Conservation (phyloP, 92 coral and sea anemone genomes). For the Meandrina meandrites region DNA sequence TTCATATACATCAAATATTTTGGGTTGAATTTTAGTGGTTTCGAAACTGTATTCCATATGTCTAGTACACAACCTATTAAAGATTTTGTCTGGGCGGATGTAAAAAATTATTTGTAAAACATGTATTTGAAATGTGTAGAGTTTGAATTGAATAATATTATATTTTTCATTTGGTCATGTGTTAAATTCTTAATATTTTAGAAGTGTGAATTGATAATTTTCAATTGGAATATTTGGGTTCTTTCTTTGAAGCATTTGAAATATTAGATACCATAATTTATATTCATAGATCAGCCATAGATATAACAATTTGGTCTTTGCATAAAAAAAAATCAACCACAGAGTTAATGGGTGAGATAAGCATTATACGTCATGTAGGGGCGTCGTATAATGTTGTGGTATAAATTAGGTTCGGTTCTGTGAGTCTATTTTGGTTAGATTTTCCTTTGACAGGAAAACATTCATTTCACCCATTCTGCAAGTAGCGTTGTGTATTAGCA, state of each 20-base stretch:
- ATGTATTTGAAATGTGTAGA: background rate
- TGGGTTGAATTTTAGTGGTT: background rate
- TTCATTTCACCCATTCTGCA: background rate
- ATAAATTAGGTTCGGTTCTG: background rate
- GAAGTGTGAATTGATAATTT: background rate
- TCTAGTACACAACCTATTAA: background rate
- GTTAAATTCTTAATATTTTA: background rate
- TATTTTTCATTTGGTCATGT: background rate
- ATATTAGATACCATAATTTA: background rate
- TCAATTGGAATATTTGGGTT: background rate
- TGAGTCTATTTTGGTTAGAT: background rate
- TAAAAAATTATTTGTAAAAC: background rate
- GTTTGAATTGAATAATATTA: background rate
- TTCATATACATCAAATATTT: background rate
- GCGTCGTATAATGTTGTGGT: background rate
- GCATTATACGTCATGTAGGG: background rate
- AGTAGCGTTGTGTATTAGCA: background rate
- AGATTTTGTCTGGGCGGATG: background rate
- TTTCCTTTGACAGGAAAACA: background rate
- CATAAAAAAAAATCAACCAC: slow-evolving; percentile 3
- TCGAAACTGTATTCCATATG: background rate
- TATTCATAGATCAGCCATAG: background rate
- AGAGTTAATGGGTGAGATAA: background rate
- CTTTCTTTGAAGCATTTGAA: background rate
- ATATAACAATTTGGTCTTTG: background rate